Conservation (phyloP, 2,113 vertebrate species). For the Rhea pennata region DNA sequence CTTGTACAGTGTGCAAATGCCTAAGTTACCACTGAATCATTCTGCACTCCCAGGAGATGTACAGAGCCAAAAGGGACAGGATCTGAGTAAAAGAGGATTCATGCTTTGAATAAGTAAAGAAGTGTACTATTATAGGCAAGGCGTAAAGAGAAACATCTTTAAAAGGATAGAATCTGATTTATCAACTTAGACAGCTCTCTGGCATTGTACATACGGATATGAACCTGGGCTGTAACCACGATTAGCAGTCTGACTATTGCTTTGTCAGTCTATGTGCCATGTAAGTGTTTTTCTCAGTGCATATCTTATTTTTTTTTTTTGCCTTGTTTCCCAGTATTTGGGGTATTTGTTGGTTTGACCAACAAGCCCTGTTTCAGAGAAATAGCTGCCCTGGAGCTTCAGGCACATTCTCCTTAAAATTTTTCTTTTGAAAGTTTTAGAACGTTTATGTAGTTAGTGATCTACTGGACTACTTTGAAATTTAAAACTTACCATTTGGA, state of each 20-base stretch:
- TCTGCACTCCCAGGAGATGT: conserved; percentile 50
- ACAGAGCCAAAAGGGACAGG: conserved; percentile 60
- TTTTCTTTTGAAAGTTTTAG: not conserved
- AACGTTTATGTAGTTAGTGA: not conserved
- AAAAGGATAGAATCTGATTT: conserved; percentile 34
- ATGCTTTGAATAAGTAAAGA: conserved; percentile 68
- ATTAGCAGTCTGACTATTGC: not conserved
- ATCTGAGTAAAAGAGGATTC: conserved; percentile 54
- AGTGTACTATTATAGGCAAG: conserved; percentile 27
- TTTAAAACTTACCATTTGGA: not conserved
- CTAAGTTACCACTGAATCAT: conserved; percentile 57
- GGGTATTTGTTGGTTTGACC: not conserved
- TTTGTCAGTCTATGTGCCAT: not conserved
- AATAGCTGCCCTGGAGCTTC: not conserved
- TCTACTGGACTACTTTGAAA: not conserved
- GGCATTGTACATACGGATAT: rapidly evolving
- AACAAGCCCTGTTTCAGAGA: not conserved
- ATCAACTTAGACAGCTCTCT: conserved; percentile 37
- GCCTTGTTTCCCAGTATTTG: not conserved
- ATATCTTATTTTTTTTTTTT: not conserved
- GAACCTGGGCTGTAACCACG: not conserved
- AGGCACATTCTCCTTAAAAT: not conserved
- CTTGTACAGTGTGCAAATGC: conserved; percentile 1
- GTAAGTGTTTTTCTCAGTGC: not conserved
- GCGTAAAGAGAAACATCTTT: conserved; percentile 28